Conservation (phyloP, 2,797 vertebrate genomes). For the Enteromius trimaculatus region DNA sequence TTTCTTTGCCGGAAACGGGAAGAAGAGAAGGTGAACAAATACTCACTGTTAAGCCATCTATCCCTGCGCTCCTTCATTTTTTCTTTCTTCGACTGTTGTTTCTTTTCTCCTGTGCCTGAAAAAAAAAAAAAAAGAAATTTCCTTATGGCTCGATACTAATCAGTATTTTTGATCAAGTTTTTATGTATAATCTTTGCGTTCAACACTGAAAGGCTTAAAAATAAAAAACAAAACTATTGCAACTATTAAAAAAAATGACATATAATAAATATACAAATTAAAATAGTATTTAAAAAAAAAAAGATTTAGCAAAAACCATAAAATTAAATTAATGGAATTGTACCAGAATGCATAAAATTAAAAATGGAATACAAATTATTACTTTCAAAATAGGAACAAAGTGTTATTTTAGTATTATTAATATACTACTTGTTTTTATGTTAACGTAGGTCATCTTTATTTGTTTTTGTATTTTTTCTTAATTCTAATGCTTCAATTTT, state of each 20-base stretch:
- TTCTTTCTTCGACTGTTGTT: conserved; percentile 76
- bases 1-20: background rate
- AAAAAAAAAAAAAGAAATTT: no score
- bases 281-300: background rate
- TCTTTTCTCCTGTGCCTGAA: conserved; percentile 68
- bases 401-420: background rate
- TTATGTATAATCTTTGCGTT: background rate
- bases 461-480: background rate
- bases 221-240: no score
- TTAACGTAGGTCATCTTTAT: background rate
- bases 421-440: no score
- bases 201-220: background rate
- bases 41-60: conserved; percentile 79
- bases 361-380: background rate
- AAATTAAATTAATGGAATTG: background rate
- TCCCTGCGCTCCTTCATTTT: conserved; percentile 79
- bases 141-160: background rate
- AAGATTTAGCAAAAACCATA: background rate
- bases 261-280: background rate
- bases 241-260: no score
- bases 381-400: background rate
- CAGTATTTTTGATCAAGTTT: background rate
- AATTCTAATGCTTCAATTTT: background rate
- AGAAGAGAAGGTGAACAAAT: background rate
- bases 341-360: background rate